phyloP scores from a whole-genome alignment of 2,888 invertebrate species.

The Platerodrilus igneus region DNA sequence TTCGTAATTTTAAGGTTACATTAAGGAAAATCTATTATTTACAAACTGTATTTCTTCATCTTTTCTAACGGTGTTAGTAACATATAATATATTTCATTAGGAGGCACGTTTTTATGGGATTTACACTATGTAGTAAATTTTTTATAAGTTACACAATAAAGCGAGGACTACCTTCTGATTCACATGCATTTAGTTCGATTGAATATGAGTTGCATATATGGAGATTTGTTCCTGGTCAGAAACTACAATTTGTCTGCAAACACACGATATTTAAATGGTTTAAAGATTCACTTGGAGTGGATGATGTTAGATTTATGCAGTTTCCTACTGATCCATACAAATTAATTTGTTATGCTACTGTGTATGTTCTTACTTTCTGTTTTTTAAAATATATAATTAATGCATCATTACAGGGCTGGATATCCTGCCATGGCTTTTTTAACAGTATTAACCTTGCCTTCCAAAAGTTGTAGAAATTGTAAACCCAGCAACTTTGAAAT shows the following conservation, averaged over 20 bases:
- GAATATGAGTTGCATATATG: conserved; percentile 46
- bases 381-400: conserved; percentile 13
- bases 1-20: too few species aligned
- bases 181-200: conserved; percentile 27
- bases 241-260: conserved; percentile 40
- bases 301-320: conserved; percentile 65
- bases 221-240: conserved; percentile 45
- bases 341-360: conserved; percentile 64
- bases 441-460: conserved; percentile 64
- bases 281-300: conserved; percentile 39
- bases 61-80: too few species aligned
- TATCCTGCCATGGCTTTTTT: conserved; percentile 55
- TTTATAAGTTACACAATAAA: conserved; percentile 71
- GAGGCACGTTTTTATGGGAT: conserved; percentile 90
- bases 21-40: too few species aligned
- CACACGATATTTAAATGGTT: conserved; percentile 46
- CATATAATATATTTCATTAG: too few species aligned
- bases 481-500: too few species aligned
- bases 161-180: conserved; percentile 8
- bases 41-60: too few species aligned
- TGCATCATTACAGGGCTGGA: conserved; percentile 41
- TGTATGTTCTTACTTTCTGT: too few species aligned
- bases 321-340: conserved; percentile 65
- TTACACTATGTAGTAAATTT: conserved; percentile 91
- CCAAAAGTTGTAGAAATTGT: conserved; percentile 57